Conservation (phyloP, 2,888 invertebrate genomes). For the Plebejus argus region DNA sequence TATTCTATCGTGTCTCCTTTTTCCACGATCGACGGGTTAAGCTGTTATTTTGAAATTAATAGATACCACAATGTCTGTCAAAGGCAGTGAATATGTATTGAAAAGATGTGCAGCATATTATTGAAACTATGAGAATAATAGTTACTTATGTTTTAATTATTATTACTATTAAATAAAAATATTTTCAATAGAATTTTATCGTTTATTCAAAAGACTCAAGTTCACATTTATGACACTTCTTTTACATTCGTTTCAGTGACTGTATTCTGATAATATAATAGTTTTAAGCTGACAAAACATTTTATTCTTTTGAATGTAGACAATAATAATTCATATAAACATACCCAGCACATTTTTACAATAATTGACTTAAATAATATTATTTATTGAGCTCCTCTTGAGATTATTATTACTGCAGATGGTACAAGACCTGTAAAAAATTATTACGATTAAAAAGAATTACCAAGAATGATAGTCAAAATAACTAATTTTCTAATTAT, state of each 20-base stretch:
- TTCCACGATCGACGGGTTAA: no score
- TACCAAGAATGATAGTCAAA: no score
- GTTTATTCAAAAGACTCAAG: not conserved
- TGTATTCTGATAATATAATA: slow-evolving; percentile 16
- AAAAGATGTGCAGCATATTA: not conserved
- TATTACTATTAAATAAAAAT: not conserved
- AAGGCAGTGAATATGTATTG: not conserved
- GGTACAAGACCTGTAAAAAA: slow-evolving; percentile 87
- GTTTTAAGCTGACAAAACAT: not conserved
- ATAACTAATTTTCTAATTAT: not conserved
- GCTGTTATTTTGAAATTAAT: no score
- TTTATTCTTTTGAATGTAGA: slow-evolving; percentile 36
- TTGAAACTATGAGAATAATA: not conserved
- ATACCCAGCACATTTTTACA: slow-evolving; percentile 27
- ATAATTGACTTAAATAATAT: slow-evolving; percentile 22
- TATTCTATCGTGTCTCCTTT: no score
- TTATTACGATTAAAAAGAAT: not conserved
- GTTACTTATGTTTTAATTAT: not conserved
- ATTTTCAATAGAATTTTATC: not conserved
- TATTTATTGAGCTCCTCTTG: slow-evolving; percentile 68
- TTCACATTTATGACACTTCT: not conserved
- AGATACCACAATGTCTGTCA: no score
- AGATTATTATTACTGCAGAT: slow-evolving; percentile 90
- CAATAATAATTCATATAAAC: slow-evolving; percentile 2
- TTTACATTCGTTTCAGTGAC: not conserved